Conservation (phyloP, 1,140 invertebrate genomes). For the Armadillidium nasatum region DNA sequence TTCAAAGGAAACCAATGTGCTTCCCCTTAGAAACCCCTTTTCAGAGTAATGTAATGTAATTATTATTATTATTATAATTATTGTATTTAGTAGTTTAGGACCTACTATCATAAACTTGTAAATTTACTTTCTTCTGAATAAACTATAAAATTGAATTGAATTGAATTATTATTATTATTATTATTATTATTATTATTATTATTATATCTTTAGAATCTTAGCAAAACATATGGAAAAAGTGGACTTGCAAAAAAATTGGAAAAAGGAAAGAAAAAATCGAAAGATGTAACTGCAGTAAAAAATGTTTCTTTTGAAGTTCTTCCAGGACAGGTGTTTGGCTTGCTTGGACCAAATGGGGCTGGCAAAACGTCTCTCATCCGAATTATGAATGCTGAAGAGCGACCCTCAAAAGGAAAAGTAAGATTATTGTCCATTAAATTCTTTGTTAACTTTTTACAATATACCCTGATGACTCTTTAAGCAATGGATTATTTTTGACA, state of each 20-base stretch:
- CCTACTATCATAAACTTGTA: too few species aligned
- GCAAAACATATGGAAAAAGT: slow-evolving; percentile 47
- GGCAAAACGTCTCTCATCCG: slow-evolving; percentile 84
- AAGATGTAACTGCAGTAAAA: too few species aligned
- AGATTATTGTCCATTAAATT: slow-evolving; percentile 32
- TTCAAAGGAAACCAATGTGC: too few species aligned
- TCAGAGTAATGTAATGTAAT: too few species aligned
- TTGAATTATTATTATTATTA: too few species aligned
- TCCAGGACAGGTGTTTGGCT: slow-evolving; percentile 75
- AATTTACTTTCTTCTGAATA: too few species aligned
- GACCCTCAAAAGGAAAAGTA: slow-evolving; percentile 65
- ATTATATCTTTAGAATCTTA: slow-evolving; percentile 46
- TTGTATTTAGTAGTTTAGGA: too few species aligned
- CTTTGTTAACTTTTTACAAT: background rate
- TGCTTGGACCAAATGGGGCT: slow-evolving; percentile 79
- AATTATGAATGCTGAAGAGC: slow-evolving; percentile 75
- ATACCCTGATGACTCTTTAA: background rate
- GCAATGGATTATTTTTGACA: slow-evolving; percentile 43
- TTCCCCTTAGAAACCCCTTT: too few species aligned
- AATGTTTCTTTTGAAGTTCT: slow-evolving; percentile 66
- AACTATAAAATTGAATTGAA: too few species aligned
- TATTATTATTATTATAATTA: too few species aligned
- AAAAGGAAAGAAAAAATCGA: slow-evolving; percentile 29
- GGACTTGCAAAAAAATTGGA: slow-evolving; percentile 17
- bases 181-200: too few species aligned